Percentiles rank a stretch among this genome's conserved stretches.
Evolutionary conservation across 2,888 invertebrate genomes (phyloP).

Genomic region (Agriotes lineatus): DNA sequence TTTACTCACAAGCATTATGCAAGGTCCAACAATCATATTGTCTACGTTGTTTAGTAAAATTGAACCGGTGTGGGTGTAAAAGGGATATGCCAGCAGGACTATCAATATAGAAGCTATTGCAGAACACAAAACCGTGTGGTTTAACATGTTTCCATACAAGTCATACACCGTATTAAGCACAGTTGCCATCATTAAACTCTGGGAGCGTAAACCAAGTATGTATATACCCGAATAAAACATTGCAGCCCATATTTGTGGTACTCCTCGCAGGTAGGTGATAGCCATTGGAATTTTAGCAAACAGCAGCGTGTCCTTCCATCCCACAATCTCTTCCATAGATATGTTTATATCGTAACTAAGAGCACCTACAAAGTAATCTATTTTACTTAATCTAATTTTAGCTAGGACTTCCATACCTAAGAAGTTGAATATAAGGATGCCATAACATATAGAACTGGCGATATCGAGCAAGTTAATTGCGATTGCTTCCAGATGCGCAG

Average conservation of each 20-base stretch:
- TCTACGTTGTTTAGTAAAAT: conserved; percentile 1
- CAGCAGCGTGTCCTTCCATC: neutral
- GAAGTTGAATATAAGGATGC: conserved; percentile 8
- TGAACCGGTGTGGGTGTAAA: conserved; percentile 11
- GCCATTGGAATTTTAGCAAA: conserved; percentile 20
- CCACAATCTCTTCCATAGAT: conserved; percentile 5
- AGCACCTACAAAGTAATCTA: neutral
- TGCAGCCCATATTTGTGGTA: conserved; percentile 14
- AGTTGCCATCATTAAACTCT: conserved; percentile 22
- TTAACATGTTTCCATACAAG: neutral
- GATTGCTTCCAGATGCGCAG: conserved; percentile 15
- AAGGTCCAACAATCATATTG: conserved; percentile 4
- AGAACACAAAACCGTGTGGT: conserved; percentile 5
- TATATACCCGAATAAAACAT: conserved; percentile 28
- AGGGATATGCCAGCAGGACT: conserved; percentile 5
- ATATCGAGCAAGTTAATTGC: conserved; percentile 3
- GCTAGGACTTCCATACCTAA: conserved; percentile 3
- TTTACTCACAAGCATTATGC: neutral
- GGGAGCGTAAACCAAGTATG: conserved; percentile 23
- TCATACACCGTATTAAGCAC: conserved; percentile 14
- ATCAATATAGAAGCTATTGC: neutral
- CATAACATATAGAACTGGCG: conserved; percentile 13
- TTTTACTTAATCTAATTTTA: neutral
- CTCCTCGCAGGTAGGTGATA: conserved; percentile 8
- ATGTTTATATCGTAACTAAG: conserved; percentile 19